phyloP scores from a whole-genome alignment of 2,113 vertebrate genomes.

The Atherinomorus stipes region DNA sequence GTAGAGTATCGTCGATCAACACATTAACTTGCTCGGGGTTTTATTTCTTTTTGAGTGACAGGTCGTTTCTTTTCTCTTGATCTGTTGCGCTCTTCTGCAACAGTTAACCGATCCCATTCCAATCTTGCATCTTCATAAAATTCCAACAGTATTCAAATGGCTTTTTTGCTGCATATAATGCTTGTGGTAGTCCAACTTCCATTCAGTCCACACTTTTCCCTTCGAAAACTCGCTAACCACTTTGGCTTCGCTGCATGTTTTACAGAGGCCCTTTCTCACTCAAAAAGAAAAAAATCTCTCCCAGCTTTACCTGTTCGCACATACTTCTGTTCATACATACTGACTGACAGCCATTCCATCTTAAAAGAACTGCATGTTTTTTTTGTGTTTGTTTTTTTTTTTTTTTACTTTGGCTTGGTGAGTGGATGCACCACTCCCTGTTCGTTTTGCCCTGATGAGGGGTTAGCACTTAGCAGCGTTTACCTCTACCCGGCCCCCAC shows the following conservation, averaged over 20 bases:
- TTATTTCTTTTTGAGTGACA: neutral
- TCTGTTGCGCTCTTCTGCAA: conserved; percentile 16
- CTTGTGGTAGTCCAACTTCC: conserved; percentile 27
- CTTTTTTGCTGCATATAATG: conserved; percentile 37
- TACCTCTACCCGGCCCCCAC: too few relatives aligned
- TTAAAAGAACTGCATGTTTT: neutral
- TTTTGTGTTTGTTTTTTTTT: too few relatives aligned
- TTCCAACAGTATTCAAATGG: conserved; percentile 29
- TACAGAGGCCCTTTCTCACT: conserved; percentile 10
- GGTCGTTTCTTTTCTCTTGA: neutral
- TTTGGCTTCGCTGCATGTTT: conserved; percentile 28
- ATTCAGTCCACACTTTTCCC: conserved; percentile 42
- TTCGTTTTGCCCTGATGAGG: too few relatives aligned
- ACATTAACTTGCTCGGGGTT: neutral
- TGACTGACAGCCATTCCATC: neutral
- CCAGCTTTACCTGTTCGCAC: neutral
- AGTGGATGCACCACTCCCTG: neutral
- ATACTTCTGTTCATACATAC: fast-evolving
- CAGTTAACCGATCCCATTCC: conserved; percentile 11
- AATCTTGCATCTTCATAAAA: conserved; percentile 15
- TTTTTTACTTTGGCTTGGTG: neutral
- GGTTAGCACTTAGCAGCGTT: too few relatives aligned
- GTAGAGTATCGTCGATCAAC: neutral
- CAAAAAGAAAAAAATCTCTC: neutral
- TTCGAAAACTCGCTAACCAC: conserved; percentile 12